Conservation (phyloP, 2,797 vertebrate genomes). For the Darevskia mixta region DNA sequence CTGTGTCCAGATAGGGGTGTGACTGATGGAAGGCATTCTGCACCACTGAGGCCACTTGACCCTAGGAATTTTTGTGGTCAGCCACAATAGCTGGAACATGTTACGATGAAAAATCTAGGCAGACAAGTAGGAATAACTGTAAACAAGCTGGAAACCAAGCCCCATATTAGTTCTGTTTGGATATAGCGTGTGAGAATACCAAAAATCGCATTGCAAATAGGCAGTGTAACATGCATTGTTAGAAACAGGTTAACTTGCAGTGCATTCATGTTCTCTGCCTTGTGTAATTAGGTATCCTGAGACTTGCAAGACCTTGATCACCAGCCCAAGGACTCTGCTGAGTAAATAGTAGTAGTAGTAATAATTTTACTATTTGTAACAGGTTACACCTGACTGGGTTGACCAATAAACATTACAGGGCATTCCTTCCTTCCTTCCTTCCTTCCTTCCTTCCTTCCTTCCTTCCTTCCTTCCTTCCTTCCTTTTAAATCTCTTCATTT, state of each 20-base stretch:
- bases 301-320: background rate
- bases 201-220: background rate
- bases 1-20: too few relatives aligned
- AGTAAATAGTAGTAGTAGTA: background rate
- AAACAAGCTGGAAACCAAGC: background rate
- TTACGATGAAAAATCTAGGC: background rate
- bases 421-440: too few relatives aligned
- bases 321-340: background rate
- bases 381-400: too few relatives aligned
- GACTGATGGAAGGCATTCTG: too few relatives aligned
- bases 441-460: too few relatives aligned
- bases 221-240: background rate
- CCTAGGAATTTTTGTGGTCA: background rate
- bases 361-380: too few relatives aligned
- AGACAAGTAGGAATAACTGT: background rate
- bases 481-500: background rate
- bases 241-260: background rate
- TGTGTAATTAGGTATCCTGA: background rate
- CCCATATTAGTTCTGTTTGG: background rate
- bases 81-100: background rate
- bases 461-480: too few relatives aligned
- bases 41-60: background rate
- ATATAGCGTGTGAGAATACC: background rate
- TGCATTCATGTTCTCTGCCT: background rate
- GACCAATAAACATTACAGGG: too few relatives aligned